Conservation (phyloP, 1,140 invertebrate genomes). For the Nixonia krombeini region DNA sequence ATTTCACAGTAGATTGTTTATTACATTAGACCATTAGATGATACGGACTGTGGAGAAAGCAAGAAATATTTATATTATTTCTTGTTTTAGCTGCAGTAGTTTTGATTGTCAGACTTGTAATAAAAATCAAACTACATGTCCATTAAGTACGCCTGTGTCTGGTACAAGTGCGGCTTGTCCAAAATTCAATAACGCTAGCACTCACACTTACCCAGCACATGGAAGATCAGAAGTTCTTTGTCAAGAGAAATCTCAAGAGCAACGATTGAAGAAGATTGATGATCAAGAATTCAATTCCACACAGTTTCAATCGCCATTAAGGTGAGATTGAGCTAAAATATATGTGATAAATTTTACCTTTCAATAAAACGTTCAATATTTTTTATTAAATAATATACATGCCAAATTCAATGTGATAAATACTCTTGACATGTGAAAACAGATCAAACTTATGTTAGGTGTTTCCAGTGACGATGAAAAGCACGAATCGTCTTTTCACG, state of each 20-base stretch:
- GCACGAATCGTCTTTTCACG: not conserved
- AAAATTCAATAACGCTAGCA: not conserved
- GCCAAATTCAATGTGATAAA: too few relatives aligned
- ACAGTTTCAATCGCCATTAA: not conserved
- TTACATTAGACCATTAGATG: too few relatives aligned
- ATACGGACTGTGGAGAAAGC: too few relatives aligned
- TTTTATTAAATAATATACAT: too few relatives aligned
- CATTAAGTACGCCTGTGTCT: not conserved
- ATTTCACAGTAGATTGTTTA: too few relatives aligned
- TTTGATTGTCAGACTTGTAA: not conserved
- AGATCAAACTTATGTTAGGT: slow-evolving; percentile 2
- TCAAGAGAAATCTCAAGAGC: slow-evolving; percentile 7
- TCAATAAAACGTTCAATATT: too few relatives aligned
- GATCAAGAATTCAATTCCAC: slow-evolving; percentile 5
- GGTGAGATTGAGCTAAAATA: not conserved
- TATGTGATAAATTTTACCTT: too few relatives aligned
- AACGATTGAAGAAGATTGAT: slow-evolving; percentile 2
- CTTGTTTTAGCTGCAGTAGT: not conserved
- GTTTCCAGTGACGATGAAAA: slow-evolving; percentile 4
- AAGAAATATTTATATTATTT: not conserved
- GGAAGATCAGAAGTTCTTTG: slow-evolving; percentile 18
- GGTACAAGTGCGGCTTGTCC: not conserved
- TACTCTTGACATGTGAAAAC: not conserved
- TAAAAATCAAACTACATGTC: not conserved
- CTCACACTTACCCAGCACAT: not conserved